Base-by-base conservation (phyloP, 2,888 invertebrate species). In the Microplitis manilae region DNA sequence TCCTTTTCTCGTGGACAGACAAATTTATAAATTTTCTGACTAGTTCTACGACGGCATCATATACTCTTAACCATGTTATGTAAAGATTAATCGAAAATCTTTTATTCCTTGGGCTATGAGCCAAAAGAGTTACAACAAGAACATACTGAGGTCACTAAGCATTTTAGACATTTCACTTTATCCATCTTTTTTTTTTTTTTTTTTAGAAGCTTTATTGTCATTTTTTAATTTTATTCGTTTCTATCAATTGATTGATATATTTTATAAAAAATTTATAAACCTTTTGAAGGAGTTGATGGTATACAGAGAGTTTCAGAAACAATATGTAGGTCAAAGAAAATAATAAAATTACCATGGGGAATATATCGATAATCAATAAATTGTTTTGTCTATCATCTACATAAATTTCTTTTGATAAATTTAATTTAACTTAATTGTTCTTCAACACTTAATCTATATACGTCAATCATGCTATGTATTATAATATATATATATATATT, bases 61-160 rank as follows among this genome's bases (percentile, higher is more conserved):
- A 62, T 39, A 50, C 62, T 73, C 62, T 73, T 20, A 62, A 59
- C 73, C 65, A 76, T 78, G 79, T 75, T 68, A 70, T 30, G 30
- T 30, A 30, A 30, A 30, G 30, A 30, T 30, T 30, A 79, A 76
- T 79, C 72, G 75, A 79, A 73, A 77, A 30, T 79, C 77, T 79
- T 80, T 79, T 80, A 80, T 78, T 81, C 77, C 79, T 75, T 77
- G 79, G 77, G 69, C 39, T 15, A 70, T 74, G 81, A 30, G 30
- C 81, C 81, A 81, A 79, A 76, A 69, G 75, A 77, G 78, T 77
- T 79, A 61, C 68, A 41, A 77, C 62, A 72, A 74, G 30, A 30
- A 30, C 30, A 30, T 30, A 30, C 62, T 30, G 50, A 76, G 76
- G 78, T 80, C 76, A 77, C 73, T 77, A 76, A 79, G 77, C 68